phyloP scores from a whole-genome alignment of 1,140 invertebrate genomes.

The Dendrolimus kikuchii region DNA sequence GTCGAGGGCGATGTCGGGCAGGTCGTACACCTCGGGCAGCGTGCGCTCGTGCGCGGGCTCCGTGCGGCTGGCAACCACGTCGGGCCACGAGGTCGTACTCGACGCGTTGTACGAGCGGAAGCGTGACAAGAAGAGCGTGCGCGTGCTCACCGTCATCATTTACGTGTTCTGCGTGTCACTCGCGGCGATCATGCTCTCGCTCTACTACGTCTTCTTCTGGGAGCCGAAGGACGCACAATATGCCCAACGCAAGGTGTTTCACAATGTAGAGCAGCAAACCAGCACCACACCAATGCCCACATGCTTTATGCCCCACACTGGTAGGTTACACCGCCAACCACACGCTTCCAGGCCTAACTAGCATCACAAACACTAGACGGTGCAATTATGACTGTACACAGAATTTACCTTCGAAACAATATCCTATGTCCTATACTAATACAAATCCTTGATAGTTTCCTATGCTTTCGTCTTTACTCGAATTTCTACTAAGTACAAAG shows the following conservation, averaged over 20 bases:
- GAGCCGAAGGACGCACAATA: constrained; percentile 78
- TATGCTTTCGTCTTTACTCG: too few relatives aligned
- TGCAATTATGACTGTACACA: not conserved
- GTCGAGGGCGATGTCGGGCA: constrained; percentile 53
- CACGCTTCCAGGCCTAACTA: constrained; percentile 17
- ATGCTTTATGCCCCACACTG: constrained; percentile 69
- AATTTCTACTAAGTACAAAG: too few relatives aligned
- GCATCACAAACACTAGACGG: not conserved
- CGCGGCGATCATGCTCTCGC: constrained; percentile 93
- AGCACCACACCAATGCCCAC: constrained; percentile 68
- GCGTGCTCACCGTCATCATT: constrained; percentile 95
- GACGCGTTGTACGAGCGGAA: constrained; percentile 87
- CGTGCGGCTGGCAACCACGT: constrained; percentile 72
- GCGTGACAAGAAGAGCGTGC: constrained; percentile 88
- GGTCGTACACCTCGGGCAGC: constrained; percentile 58
- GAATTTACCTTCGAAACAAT: not conserved
- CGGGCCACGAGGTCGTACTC: constrained; percentile 84
- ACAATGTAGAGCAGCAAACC: constrained; percentile 60
- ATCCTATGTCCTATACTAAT: too few relatives aligned
- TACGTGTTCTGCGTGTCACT: constrained; percentile 96
- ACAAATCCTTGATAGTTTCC: too few relatives aligned
- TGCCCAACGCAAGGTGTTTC: constrained; percentile 64
- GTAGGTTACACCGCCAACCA: constrained; percentile 63
- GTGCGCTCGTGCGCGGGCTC: constrained; percentile 62
- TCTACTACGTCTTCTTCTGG: constrained; percentile 98